Conservation (phyloP, 2,888 invertebrate genomes). For the Chrysolina haemoptera region DNA sequence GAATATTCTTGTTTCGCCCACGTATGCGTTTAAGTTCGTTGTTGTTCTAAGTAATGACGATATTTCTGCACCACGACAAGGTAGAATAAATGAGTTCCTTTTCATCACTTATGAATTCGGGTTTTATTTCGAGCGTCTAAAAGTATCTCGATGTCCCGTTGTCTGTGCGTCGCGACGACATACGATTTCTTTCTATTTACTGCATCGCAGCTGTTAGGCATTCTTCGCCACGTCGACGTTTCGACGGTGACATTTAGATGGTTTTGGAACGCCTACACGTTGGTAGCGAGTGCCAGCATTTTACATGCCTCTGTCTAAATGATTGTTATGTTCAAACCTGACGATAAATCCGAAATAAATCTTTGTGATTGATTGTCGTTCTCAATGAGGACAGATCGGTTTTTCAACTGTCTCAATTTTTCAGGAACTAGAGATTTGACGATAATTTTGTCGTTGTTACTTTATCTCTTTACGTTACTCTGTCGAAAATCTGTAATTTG, state of each 20-base stretch:
- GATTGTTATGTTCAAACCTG: slow-evolving; percentile 31
- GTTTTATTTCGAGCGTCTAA: slow-evolving; percentile 47
- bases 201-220: slow-evolving; percentile 60
- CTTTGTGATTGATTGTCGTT: slow-evolving; percentile 18
- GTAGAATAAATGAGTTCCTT: slow-evolving; percentile 38
- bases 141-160: slow-evolving; percentile 44
- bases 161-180: slow-evolving; percentile 42
- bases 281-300: slow-evolving; percentile 49
- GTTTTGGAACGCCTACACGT: slow-evolving; percentile 59
- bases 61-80: slow-evolving; percentile 9
- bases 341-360: slow-evolving; percentile 29
- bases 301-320: slow-evolving; percentile 45
- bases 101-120: slow-evolving; percentile 41
- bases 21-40: background rate
- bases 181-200: slow-evolving; percentile 49
- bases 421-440: background rate
- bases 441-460: background rate
- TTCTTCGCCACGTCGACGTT: slow-evolving; percentile 61
- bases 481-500: too few relatives aligned
- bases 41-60: background rate
- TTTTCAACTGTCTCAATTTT: background rate
- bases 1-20: too few relatives aligned
- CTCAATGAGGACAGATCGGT: slow-evolving; percentile 14
- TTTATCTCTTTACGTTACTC: too few relatives aligned
- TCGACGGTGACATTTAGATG: slow-evolving; percentile 62